Conservation (phyloP, 1,140 invertebrate species). For the Streblospio benedicti region DNA sequence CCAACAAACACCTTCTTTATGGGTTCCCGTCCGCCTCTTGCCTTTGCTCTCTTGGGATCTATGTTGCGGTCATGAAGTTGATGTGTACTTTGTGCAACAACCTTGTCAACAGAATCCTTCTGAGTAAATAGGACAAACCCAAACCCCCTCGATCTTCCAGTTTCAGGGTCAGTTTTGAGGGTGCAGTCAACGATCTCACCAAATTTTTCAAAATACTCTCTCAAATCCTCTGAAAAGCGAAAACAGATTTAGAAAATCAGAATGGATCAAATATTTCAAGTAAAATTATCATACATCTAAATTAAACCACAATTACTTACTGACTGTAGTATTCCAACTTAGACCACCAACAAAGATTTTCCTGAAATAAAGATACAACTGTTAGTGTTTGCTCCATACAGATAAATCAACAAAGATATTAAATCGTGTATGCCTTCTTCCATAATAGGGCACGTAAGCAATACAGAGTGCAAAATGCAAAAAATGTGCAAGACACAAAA, state of each 20-base stretch:
- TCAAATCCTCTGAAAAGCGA: constrained; percentile 42
- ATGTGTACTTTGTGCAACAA: constrained; percentile 67
- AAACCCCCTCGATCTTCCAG: constrained; percentile 84
- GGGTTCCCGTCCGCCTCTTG: constrained; percentile 48
- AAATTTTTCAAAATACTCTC: constrained; percentile 52
- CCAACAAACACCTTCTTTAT: constrained; percentile 70
- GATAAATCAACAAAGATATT: background rate
- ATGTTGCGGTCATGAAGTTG: constrained; percentile 87
- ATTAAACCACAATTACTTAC: constrained; percentile 12
- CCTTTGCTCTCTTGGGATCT: constrained; percentile 89
- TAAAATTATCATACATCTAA: background rate
- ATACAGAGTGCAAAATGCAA: background rate
- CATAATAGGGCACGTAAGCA: background rate
- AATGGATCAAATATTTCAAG: background rate
- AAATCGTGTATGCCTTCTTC: background rate
- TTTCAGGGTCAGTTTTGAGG: constrained; percentile 93
- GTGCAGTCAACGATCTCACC: constrained; percentile 91
- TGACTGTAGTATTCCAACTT: constrained; percentile 85
- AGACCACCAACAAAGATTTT: constrained; percentile 93
- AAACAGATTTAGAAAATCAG: background rate
- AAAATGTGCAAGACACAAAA: background rate
- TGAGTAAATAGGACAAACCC: constrained; percentile 92
- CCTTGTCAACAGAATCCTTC: constrained; percentile 49
- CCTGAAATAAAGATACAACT: constrained; percentile 47
- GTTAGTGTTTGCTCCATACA: background rate